Evolutionary conservation across 2,888 invertebrate genomes (phyloP).

Genomic region (Caenorhabditis wallacei): DNA sequence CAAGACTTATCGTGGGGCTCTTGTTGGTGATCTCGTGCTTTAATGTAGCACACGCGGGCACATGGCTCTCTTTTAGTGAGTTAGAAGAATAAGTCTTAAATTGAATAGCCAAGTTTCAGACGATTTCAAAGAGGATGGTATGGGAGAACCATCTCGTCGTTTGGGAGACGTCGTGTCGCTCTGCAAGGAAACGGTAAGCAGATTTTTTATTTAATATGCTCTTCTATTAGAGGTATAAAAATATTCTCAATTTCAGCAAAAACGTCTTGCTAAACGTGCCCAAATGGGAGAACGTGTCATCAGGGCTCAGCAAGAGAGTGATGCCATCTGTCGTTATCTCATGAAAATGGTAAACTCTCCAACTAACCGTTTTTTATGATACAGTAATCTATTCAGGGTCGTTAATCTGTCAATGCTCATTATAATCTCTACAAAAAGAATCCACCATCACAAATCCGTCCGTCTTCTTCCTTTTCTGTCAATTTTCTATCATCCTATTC

Average conservation of each 20-base stretch:
- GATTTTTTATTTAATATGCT: background rate
- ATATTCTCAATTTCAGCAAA: conserved; percentile 49
- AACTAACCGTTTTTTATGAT: background rate
- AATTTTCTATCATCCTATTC: background rate
- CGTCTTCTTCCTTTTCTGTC: conserved; percentile 7
- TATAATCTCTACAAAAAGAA: background rate
- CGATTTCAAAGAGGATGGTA: conserved; percentile 61
- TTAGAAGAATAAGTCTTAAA: background rate
- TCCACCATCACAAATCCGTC: conserved; percentile 24
- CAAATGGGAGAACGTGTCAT: conserved; percentile 56
- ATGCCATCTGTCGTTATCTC: conserved; percentile 57
- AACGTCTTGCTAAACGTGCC: conserved; percentile 63
- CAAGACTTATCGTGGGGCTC: conserved; percentile 2
- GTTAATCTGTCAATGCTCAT: background rate
- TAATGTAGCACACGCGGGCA: conserved; percentile 43
- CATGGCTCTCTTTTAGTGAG: conserved; percentile 66
- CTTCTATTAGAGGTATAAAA: background rate
- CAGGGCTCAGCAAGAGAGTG: conserved; percentile 63
- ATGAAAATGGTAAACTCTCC: conserved; percentile 58
- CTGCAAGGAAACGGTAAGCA: conserved; percentile 62
- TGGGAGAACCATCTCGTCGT: conserved; percentile 51
- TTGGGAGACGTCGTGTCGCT: conserved; percentile 56
- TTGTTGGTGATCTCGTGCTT: conserved; percentile 30
- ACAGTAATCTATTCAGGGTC: conserved; percentile 24
- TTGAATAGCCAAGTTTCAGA: no score